These are phyloP conservation scores for Syncerus caffer DNA, from an alignment of 2,797 vertebrate genomes.

Conservation along the genomic window DNA sequence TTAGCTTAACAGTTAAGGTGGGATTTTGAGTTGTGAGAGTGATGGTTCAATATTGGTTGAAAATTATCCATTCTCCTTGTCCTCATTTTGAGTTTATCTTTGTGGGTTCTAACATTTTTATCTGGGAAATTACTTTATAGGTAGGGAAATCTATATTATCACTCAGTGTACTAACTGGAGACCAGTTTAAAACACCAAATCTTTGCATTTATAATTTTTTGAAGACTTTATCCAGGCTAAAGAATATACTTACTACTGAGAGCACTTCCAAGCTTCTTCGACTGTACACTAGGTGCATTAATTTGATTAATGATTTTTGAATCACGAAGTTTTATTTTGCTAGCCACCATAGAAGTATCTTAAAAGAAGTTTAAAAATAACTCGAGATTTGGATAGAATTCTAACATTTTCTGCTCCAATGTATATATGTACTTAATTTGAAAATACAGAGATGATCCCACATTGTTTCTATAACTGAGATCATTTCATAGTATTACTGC, in stretches of 20 bases:
- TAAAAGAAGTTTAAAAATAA: constrained; percentile 38
- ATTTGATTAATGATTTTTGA: constrained; percentile 4
- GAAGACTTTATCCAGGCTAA: not conserved
- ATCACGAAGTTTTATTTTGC: not conserved
- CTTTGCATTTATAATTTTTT: not conserved
- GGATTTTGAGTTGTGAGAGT: constrained; percentile 23
- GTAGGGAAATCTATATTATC: not conserved
- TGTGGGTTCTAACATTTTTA: constrained; percentile 17
- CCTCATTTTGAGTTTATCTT: not conserved
- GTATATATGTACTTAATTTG: not conserved
- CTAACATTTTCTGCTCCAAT: not conserved
- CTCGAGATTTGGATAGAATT: not conserved
- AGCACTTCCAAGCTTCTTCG: not conserved
- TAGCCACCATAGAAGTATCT: not conserved
- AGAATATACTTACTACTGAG: not conserved
- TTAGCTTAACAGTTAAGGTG: constrained; percentile 28
- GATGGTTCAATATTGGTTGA: not conserved
- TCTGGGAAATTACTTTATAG: not conserved
- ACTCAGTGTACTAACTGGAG: not conserved
- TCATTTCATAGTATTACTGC: not conserved
- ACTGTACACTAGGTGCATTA: not conserved
- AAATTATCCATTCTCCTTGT: not conserved
- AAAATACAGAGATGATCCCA: not conserved
- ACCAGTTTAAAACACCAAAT: not conserved
- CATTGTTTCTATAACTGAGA: not conserved